Percentiles rank a stretch among this genome's conserved stretches.
phyloP scores from a whole-genome alignment of 2,797 vertebrate species.

The Halcyon chelicuti region DNA sequence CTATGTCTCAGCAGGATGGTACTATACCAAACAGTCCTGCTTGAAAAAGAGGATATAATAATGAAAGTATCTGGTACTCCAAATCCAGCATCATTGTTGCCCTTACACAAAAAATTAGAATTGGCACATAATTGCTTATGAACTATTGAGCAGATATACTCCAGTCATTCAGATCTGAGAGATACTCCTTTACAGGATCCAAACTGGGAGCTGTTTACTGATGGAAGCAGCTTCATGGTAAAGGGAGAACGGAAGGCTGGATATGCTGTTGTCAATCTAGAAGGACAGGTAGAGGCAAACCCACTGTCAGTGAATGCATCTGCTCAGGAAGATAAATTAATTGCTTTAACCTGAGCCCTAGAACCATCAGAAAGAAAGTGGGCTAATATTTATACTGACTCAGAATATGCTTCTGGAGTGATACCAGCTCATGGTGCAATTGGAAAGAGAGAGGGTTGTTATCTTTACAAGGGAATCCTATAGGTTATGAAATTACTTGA shows the following conservation, averaged over 20 bases:
- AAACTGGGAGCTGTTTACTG: not conserved
- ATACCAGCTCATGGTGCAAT: not conserved
- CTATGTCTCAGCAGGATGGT: too few species aligned
- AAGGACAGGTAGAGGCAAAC: not conserved
- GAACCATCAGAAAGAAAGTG: too few species aligned
- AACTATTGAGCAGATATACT: not conserved
- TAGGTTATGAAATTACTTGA: not conserved
- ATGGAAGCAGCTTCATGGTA: not conserved
- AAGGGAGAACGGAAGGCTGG: not conserved
- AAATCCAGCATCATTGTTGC: too few species aligned
- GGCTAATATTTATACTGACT: too few species aligned
- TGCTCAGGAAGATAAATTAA: too few species aligned
- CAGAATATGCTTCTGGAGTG: not conserved
- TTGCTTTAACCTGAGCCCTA: too few species aligned
- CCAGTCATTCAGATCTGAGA: not conserved
- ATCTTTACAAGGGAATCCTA: not conserved
- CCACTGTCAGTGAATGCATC: too few species aligned
- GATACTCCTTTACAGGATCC: not conserved
- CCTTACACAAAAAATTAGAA: not conserved
- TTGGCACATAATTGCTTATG: not conserved
- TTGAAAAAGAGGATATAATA: too few species aligned
- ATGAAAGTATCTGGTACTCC: too few species aligned
- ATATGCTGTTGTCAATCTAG: not conserved
- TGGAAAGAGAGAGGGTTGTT: not conserved
- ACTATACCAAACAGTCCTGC: too few species aligned